A percentile compares a stretch with the other conserved stretches of the same genome.
phyloP scores from a whole-genome alignment of 2,888 invertebrate genomes.

The Minunthozetes semirufus region DNA sequence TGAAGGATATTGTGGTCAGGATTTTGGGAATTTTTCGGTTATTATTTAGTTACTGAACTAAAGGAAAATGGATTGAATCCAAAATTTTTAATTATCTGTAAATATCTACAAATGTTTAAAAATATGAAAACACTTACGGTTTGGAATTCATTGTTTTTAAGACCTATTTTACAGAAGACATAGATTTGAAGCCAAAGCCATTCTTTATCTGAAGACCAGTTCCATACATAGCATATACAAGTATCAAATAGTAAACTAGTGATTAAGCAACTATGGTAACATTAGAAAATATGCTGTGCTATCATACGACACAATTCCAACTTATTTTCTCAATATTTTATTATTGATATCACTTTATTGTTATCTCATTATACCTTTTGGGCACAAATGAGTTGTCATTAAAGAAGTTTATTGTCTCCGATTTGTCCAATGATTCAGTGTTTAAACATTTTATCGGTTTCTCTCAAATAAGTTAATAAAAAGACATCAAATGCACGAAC shows the following conservation, averaged over 20 bases:
- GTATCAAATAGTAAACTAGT: not conserved
- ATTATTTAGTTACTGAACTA: not conserved
- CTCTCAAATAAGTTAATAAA: not conserved
- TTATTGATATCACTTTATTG: constrained; percentile 8
- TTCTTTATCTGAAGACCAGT: not conserved
- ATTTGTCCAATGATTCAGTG: not conserved
- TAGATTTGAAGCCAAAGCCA: not conserved
- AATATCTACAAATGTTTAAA: not conserved
- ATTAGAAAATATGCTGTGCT: not conserved
- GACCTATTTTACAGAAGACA: not conserved
- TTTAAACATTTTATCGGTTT: too few relatives aligned
- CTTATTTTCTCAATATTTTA: not conserved
- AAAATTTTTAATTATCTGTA: not conserved
- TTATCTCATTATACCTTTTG: not conserved
- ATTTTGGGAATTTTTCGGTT: not conserved
- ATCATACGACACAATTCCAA: constrained; percentile 6
- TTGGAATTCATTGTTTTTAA: not conserved
- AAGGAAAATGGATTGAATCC: not conserved
- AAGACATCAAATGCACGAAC: too few relatives aligned
- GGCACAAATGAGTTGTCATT: constrained; percentile 3
- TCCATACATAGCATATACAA: not conserved
- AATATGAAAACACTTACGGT: constrained; percentile 20
- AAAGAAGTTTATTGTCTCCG: not conserved
- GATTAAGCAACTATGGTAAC: not conserved
- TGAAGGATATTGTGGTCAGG: not conserved